A percentile compares a stretch with the other conserved stretches of the same genome.
phyloP scores from a whole-genome alignment of 92 coral and sea anemone species.

The Parazoanthus swiftii region DNA sequence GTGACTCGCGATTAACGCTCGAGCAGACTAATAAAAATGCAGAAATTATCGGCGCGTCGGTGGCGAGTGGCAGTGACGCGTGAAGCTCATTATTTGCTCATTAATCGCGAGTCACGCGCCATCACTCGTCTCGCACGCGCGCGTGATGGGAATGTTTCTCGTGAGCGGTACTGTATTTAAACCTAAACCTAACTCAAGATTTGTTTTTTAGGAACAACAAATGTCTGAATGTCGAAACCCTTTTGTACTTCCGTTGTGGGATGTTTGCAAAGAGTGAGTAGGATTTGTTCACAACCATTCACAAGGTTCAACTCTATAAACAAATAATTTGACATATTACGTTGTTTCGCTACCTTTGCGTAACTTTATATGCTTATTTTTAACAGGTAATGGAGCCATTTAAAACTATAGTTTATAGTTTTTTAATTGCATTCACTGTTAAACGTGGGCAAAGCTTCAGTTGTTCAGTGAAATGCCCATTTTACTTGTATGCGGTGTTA shows the following conservation, averaged over 20 bases:
- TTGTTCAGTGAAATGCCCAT: no score
- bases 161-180: neutral
- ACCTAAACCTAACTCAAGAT: no score
- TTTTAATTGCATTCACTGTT: no score
- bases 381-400: neutral
- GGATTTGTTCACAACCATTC: neutral
- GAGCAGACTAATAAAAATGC: no score
- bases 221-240: neutral
- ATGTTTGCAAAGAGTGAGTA: neutral
- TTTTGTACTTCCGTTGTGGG: constrained; percentile 3
- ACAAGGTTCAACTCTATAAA: neutral
- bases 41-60: no score
- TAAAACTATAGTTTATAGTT: neutral
- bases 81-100: no score
- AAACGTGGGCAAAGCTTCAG: neutral
- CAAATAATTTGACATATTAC: neutral
- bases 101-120: no score
- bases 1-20: no score
- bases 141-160: no score
- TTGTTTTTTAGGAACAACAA: neutral
- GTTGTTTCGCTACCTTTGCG: neutral
- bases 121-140: no score
- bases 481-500: no score
- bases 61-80: no score
- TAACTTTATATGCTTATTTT: neutral